Base-by-base conservation (phyloP, 2,797 vertebrate genomes). In the Aeoliscus strigatus region DNA sequence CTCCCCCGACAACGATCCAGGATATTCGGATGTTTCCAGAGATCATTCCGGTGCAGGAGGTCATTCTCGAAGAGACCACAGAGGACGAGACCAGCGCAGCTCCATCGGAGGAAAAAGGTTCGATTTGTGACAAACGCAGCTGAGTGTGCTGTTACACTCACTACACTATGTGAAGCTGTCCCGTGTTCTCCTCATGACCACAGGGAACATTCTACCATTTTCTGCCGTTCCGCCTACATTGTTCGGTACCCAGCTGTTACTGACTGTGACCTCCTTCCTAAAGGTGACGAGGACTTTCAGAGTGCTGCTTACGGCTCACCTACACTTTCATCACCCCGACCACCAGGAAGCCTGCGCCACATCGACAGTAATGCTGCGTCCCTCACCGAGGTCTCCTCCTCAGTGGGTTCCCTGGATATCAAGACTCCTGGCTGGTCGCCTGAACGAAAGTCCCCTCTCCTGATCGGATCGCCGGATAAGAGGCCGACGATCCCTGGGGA, bases 211-310 rank as follows among this genome's bases (percentile, higher is more conserved):
- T n/a, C n/a, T n/a, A 30, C 17, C 15, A 6, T 15, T 7, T 11
- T 29, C 6, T 29, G 13, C 3, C 6, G 25, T 2, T 14, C n/a
- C n/a, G 5, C 25, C 15, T 13, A 3, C 17, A 16, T 11, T 35
- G 26, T 34, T 30, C 40, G 14, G 49, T 36, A 27, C 10, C n/a
- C 8, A 8, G 2, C 25, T 25, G 29, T 9, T 4, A 32, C 30
- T 36, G 3, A 9, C 1, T 56, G 6, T 47, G 8, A 1, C 35
- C 51, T 56, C 1, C 2, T 44, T 47, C 45, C 50, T 8, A n/a
- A 59, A 80, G 84, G 81, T 25, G 84, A 86, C 23, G 84, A 86
- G 0, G 82, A 86, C 0, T 86, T 79, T 58, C 79, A 84, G 68
- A 86, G 85, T 7, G 81, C 81, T 17, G 76, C 60, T 10, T 84